Percentiles rank a stretch among this genome's conserved stretches.
Conservation (phyloP, 2,797 vertebrate genomes). For the Simalia tracyae region DNA sequence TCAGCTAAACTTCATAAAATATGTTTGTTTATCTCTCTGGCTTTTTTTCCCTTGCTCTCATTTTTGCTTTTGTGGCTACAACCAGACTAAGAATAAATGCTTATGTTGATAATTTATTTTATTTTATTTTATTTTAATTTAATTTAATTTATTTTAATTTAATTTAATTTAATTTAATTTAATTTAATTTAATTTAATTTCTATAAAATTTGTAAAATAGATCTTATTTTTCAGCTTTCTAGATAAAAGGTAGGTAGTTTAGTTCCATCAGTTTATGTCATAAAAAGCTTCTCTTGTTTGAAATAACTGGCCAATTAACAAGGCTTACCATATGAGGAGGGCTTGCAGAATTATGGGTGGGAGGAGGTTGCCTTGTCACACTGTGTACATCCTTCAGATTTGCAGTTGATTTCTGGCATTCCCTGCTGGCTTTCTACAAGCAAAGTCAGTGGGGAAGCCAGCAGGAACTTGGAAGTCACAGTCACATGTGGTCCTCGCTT, state of each 20-base stretch:
- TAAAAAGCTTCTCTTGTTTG: background rate
- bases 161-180: too few species aligned
- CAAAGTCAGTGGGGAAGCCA: too few species aligned
- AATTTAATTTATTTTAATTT: too few species aligned
- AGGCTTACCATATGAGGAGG: background rate
- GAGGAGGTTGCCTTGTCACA: background rate
- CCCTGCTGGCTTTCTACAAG: too few species aligned
- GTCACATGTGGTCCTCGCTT: too few species aligned
- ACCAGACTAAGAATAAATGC: slow-evolving; percentile 7
- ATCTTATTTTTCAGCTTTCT: background rate
- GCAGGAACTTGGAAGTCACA: too few species aligned
- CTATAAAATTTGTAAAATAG: background rate
- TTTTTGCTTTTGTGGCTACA: background rate
- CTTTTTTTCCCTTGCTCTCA: background rate
- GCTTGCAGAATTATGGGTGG: background rate
- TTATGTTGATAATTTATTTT: background rate
- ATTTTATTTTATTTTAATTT: background rate
- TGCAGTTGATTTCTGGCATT: too few species aligned
- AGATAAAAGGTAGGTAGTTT: background rate
- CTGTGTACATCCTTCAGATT: background rate
- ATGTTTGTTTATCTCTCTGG: background rate
- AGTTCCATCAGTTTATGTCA: background rate
- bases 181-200: too few species aligned
- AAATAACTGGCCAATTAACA: background rate
- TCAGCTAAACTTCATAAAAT: slow-evolving; percentile 1